Conservation (phyloP, 2,888 invertebrate species). For the Nineta flava region DNA sequence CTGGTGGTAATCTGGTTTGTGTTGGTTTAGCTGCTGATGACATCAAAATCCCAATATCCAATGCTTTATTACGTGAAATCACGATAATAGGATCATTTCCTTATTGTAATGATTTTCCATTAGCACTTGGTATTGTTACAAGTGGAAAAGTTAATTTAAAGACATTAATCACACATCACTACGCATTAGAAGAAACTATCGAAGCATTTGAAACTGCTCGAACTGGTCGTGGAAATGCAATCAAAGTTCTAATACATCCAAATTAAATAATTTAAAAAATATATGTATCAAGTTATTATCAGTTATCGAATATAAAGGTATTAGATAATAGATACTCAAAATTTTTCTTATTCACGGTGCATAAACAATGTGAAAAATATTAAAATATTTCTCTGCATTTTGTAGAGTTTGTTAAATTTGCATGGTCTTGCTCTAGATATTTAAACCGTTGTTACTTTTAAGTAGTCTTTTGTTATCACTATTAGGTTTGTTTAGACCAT, state of each 20-base stretch:
- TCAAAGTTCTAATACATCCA: conserved; percentile 80
- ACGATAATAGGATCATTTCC: conserved; percentile 88
- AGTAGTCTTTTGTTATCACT: no score
- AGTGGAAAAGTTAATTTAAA: conserved; percentile 64
- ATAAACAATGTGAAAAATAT: no score
- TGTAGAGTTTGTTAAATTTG: no score
- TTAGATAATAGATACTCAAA: no score
- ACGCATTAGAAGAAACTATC: conserved; percentile 53
- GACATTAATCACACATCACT: conserved; percentile 72
- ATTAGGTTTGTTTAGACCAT: no score
- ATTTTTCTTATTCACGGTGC: no score
- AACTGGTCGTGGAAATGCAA: conserved; percentile 51
- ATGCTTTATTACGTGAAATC: conserved; percentile 69
- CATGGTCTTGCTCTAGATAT: no score
- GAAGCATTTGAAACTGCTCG: conserved; percentile 74
- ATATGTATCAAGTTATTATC: no score
- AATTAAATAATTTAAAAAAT: not conserved
- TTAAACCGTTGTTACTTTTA: no score
- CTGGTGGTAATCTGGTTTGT: conserved; percentile 72
- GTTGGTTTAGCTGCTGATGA: conserved; percentile 77
- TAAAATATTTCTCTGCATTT: no score
- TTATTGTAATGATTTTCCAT: conserved; percentile 57
- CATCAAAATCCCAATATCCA: conserved; percentile 65
- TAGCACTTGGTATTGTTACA: conserved; percentile 54
- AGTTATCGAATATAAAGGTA: no score